These are phyloP conservation scores for Aphidius gifuensis DNA, from an alignment of 1,140 invertebrate genomes.

Conservation along the genomic window DNA sequence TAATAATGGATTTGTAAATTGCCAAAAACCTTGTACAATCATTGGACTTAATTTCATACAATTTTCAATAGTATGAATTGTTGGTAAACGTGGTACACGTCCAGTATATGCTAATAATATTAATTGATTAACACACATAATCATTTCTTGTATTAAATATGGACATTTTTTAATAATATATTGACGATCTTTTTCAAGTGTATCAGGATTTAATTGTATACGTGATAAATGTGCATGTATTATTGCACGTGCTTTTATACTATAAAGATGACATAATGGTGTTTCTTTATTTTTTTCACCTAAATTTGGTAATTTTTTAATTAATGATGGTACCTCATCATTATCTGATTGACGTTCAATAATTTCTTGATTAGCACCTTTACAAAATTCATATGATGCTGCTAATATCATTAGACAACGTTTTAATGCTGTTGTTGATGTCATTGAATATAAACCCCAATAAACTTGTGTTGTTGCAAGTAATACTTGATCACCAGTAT, in stretches of 20 bases:
- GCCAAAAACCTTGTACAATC: constrained; percentile 96
- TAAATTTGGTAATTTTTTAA: constrained; percentile 85
- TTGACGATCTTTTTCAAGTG: constrained; percentile 80
- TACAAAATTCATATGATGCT: constrained; percentile 94
- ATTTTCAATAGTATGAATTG: constrained; percentile 94
- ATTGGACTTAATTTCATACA: constrained; percentile 96
- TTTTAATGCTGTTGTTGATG: constrained; percentile 91
- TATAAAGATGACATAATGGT: constrained; percentile 91
- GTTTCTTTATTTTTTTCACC: constrained; percentile 92
- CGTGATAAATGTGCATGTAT: constrained; percentile 91
- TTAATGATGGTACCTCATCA: constrained; percentile 87
- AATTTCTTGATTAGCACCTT: constrained; percentile 90
- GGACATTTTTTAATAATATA: constrained; percentile 92
- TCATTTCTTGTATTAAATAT: constrained; percentile 96
- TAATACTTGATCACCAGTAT: constrained; percentile 76
- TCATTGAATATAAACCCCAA: constrained; percentile 94
- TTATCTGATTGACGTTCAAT: constrained; percentile 91
- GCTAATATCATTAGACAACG: constrained; percentile 94
- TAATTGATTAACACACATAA: constrained; percentile 90
- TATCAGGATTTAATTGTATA: constrained; percentile 74
- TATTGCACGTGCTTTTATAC: constrained; percentile 91
- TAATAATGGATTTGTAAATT: constrained; percentile 86
- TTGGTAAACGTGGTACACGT: constrained; percentile 77
- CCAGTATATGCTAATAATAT: constrained; percentile 88
- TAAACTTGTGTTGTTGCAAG: constrained; percentile 95